Base-by-base conservation (phyloP, 2,888 invertebrate genomes). In the Chymomyza caudatula region DNA sequence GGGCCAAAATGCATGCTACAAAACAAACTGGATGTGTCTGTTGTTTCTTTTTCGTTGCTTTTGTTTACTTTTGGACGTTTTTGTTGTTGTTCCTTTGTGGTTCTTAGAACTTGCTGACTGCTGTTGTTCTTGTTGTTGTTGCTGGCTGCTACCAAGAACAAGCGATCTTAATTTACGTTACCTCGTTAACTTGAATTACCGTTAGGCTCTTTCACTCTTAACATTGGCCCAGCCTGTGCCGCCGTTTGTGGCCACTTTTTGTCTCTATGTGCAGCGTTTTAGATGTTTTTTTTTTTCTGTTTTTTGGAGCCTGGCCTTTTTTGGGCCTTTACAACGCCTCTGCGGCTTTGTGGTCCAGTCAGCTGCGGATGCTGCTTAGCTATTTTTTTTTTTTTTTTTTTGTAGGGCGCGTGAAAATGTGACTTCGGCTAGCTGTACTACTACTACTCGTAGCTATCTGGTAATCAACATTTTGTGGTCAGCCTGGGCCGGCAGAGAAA, bases 121-220 rank as follows among this genome's bases (percentile, higher is more conserved):
- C 58, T 59, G 43, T 25, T 44, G 44, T 44, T 44, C 4, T 62
- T 64, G 70, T 52, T 70, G 63, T 52, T 47, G 47, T 47, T 6
- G 44, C 5, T 49, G 19, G 5, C 17, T 65, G 64, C 66, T 55
- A 49, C 57, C 49, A 60, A 70, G 85, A 81, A 83, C 84, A 83
- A 84, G 85, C 81, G 86, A 84, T 85, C 83, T 84, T 83, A 85
- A 83, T 83, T 83, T 83, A 83, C 83, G 83, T 83, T 84, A 79
- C 84, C 85, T 86, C 84, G 83, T 83, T 83, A 83, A 78, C 85
- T 84, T 71, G 73, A 77, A 78, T 73, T 76, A 84, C 83, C 83
- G 83, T 84, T 84, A 84, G 77, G 54, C 70, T 80, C 80, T 77
- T 78, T 71, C 73, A 71, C 73, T 83, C 78, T 73, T 69, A 29